Base-by-base conservation (phyloP, 2,113 vertebrate species). In the Alouatta palliata region DNA sequence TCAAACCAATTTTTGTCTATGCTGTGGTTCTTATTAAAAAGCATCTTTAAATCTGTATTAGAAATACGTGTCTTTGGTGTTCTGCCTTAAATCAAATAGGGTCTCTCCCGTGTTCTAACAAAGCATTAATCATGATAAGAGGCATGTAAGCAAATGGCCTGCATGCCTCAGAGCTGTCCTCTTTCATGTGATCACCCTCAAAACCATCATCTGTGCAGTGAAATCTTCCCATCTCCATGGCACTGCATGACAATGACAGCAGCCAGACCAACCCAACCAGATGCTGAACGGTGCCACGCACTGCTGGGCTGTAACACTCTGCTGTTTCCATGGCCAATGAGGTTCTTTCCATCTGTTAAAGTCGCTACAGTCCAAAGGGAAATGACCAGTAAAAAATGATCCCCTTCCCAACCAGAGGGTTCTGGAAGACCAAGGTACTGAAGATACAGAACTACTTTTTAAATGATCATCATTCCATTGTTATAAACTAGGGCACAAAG, bases 391-490 rank as follows among this genome's bases (percentile, higher is more conserved):
- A 95, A 83, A 58, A 97, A 98, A 97, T 93, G 98, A 98, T 97
- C 97, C 98, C 96, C 98, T 98, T 96, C 97, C 98, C 97, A 98
- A 98, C 97, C 98, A 98, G 98, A 98, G 97, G 97, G 98, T 98
- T 98, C 97, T 97, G 98, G 98, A 98, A 99, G 98, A 99, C 98
- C 98, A 99, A 98, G 99, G 99, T 99, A 98, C 99, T 98, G 99
- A 99, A 99, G 99, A 99, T 99, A 99, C 99, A 99, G 98, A 99
- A 98, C 98, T 98, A 98, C 98, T 98, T 97, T 95, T 83, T 54
- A 97, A 98, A 97, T 95, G 90, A 97, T 45, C 96, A 97, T 91
- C 77, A 79, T 87, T 96, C 96, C 2, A 93, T 97, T 19, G 0
- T 94, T 98, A 94, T 79, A 96, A 89, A 96, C 93, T 91, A 97